These are phyloP conservation scores for Colius striatus DNA, from an alignment of 2,113 vertebrate genomes.

Conservation along the genomic window DNA sequence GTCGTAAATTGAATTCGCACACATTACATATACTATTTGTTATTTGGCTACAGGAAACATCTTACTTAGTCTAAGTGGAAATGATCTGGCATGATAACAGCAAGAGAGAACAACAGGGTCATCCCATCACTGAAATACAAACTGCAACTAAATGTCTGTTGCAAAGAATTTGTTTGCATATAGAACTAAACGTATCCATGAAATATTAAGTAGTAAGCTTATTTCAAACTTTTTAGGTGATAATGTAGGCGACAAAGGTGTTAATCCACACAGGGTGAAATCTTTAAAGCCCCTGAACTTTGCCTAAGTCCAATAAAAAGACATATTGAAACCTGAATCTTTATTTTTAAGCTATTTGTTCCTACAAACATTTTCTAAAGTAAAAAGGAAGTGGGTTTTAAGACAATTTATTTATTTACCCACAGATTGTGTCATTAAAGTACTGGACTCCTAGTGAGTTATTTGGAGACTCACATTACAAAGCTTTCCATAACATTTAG, in stretches of 20 bases:
- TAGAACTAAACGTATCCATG: background rate
- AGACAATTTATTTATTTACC: background rate
- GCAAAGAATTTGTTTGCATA: accelerated
- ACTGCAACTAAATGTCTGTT: background rate
- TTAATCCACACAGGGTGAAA: background rate
- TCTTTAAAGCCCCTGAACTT: background rate
- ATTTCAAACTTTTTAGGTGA: background rate
- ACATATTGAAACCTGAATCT: conserved; percentile 32
- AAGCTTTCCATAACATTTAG: conserved; percentile 38
- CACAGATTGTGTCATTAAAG: background rate
- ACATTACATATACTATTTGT: background rate
- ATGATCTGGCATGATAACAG: background rate
- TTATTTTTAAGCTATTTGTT: conserved; percentile 27
- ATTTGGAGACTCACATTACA: conserved; percentile 29
- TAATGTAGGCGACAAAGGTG: accelerated
- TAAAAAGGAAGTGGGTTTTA: background rate
- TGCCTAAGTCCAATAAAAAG: background rate
- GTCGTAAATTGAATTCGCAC: background rate
- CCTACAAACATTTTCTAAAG: background rate
- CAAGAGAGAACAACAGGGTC: background rate
- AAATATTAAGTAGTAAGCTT: background rate
- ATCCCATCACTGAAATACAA: background rate
- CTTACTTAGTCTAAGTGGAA: background rate
- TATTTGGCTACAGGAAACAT: background rate
- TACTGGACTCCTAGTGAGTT: background rate